Evolutionary conservation across 2,888 invertebrate genomes (phyloP).

Genomic region (Mythimna vitellina): DNA sequence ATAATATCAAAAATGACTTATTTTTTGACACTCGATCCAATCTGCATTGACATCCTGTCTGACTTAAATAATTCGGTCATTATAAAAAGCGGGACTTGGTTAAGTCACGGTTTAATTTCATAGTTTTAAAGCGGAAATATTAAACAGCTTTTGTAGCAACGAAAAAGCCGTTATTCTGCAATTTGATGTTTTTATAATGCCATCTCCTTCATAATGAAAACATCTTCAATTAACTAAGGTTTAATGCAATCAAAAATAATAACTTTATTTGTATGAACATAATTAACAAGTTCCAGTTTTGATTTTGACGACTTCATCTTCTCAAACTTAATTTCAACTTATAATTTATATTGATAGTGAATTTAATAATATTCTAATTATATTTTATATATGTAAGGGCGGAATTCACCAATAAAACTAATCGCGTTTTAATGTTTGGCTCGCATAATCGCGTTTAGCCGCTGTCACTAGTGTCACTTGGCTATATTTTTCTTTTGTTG

Average conservation of each 20-base stretch:
- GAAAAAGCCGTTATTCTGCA: neutral
- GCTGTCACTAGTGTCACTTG: too few species aligned
- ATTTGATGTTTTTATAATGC: neutral
- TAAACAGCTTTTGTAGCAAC: neutral
- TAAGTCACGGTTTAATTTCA: slow-evolving; percentile 2
- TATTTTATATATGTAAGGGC: too few species aligned
- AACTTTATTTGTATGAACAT: neutral
- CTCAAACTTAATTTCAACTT: neutral
- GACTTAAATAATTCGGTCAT: slow-evolving; percentile 40
- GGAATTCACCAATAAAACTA: too few species aligned
- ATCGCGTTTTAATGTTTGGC: too few species aligned
- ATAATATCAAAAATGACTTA: slow-evolving; percentile 40
- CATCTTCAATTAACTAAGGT: neutral
- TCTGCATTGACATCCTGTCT: slow-evolving; percentile 37
- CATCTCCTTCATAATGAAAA: neutral
- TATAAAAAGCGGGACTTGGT: slow-evolving; percentile 20
- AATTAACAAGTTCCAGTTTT: neutral
- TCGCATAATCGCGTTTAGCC: too few species aligned
- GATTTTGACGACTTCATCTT: neutral
- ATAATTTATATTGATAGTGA: too few species aligned
- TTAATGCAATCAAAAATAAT: neutral
- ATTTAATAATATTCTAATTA: too few species aligned
- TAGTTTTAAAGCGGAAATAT: neutral
- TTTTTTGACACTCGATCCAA: slow-evolving; percentile 26
- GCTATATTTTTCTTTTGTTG: too few species aligned